Evolutionary conservation across 2,113 vertebrate species (phyloP), one percentile per base, ranked within the genome.

Genomic region (Thomomys bottae): DNA sequence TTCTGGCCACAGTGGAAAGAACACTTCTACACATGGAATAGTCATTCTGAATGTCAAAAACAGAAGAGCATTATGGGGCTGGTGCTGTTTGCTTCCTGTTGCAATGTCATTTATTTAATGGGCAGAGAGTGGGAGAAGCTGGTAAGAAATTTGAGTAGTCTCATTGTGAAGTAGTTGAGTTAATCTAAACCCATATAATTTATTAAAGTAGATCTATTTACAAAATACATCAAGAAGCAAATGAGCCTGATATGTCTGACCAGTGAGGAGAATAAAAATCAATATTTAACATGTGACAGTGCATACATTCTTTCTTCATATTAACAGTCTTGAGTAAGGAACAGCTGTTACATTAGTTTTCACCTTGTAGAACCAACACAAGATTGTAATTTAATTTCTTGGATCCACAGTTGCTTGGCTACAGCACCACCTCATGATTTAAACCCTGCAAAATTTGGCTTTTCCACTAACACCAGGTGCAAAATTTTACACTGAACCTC

Each of bases 301-400:
- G 63, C 75, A 96, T 95, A 94, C 84, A 94, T 94, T 88, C 28
- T 95, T 36, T 78, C 57, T 96, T 96, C 87, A 63, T 90, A 92
- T 95, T 94, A 96, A 94, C 59, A 63, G 45, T 93, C 82, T 88
- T 59, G 63, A 94, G 75, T 75, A 94, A 95, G 82, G 84, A 93
- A 94, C 96, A 97, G 92, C 92, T 96, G 92, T 88, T 96, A 90
- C 38, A 91, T 88, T 95, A 94, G 79, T 97, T 97, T 96, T 89
- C 86, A 88, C 68, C 42, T 85, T 84, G 83, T 87, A 92, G 70
- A 91, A 96, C n/a, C 59, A 81, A 79, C 78, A 94, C 49, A 88
- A 77, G 84, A 88, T 84, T 94, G 64, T 92, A 94, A 94, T 96
- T 97, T 94, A 94, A 94, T 96, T 96, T 96, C 71, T 96, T 96